A percentile compares a stretch with the other conserved stretches of the same genome.
These are phyloP conservation scores for Galleria mellonella DNA, from an alignment of 1,140 invertebrate genomes.

Conservation along the genomic window DNA sequence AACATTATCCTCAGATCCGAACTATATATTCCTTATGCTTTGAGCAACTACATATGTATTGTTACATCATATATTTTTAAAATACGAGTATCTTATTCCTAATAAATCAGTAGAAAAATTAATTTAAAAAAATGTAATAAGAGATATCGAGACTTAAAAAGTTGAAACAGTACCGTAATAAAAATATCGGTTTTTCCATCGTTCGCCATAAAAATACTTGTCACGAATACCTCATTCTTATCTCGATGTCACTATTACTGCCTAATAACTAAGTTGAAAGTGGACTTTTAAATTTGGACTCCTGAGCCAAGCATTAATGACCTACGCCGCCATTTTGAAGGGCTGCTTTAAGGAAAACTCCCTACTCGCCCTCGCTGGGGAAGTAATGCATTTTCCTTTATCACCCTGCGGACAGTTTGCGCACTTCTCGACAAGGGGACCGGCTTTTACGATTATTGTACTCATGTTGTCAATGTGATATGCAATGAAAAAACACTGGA, in stretches of 20 bases:
- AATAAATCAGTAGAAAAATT: too few species aligned
- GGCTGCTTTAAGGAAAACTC: conserved; percentile 54
- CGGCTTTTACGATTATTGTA: conserved; percentile 67
- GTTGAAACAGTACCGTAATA: too few species aligned
- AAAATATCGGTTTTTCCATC: too few species aligned
- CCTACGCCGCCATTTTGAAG: conserved; percentile 53
- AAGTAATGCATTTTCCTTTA: conserved; percentile 72
- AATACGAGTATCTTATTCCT: too few species aligned
- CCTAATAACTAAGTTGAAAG: conserved; percentile 47
- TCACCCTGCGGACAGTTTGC: conserved; percentile 58
- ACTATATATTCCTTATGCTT: too few species aligned
- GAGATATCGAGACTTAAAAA: too few species aligned
- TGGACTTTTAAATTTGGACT: conserved; percentile 62
- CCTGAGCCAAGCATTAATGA: conserved; percentile 56
- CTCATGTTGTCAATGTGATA: conserved; percentile 41
- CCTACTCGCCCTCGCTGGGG: conserved; percentile 42
- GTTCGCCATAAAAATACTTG: conserved; percentile 14
- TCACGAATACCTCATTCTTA: conserved; percentile 15
- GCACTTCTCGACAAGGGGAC: conserved; percentile 53
- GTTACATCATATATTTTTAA: too few species aligned
- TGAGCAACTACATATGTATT: too few species aligned
- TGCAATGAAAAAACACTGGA: conserved; percentile 43
- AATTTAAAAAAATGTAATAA: too few species aligned
- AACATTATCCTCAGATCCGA: too few species aligned
- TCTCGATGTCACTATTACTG: conserved; percentile 12